A percentile compares a stretch with the other conserved stretches of the same genome.
These are phyloP conservation scores for Disparrhopalites patrizii DNA, from an alignment of 2,888 invertebrate genomes.

Conservation along the genomic window DNA sequence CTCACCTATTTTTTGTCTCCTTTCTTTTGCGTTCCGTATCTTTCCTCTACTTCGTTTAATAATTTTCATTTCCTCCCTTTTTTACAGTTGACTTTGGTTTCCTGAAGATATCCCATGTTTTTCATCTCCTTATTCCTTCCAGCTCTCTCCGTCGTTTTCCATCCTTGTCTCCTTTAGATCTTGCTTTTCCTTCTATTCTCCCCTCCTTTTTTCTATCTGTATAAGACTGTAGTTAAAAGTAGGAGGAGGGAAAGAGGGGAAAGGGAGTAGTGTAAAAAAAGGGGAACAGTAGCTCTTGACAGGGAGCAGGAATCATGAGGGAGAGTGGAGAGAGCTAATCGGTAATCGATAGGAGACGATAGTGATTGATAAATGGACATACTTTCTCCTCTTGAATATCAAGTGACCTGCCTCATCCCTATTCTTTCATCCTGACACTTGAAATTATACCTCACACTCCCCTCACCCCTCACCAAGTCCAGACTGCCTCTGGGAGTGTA, in stretches of 20 bases:
- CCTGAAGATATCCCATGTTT: too few relatives aligned
- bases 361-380: slow-evolving; percentile 30
- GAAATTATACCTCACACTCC: slow-evolving; percentile 1
- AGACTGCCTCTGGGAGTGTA: not conserved
- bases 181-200: too few relatives aligned
- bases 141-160: too few relatives aligned
- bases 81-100: too few relatives aligned
- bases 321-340: slow-evolving; percentile 18
- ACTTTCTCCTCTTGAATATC: slow-evolving; percentile 24
- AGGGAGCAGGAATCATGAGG: not conserved
- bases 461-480: not conserved
- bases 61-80: too few relatives aligned
- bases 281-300: too few relatives aligned
- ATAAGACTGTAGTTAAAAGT: not conserved
- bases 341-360: slow-evolving; percentile 30
- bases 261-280: not conserved
- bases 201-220: too few relatives aligned
- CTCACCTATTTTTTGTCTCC: too few relatives aligned
- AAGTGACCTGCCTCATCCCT: slow-evolving; percentile 20
- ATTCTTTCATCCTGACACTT: not conserved
- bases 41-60: too few relatives aligned
- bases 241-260: not conserved
- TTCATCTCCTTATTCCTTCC: too few relatives aligned
- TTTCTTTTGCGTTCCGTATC: too few relatives aligned
- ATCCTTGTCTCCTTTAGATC: too few relatives aligned